Percentiles rank a stretch among this genome's conserved stretches.
phyloP scores from a whole-genome alignment of 1,140 invertebrate genomes.

The Neoseiulus cucumeris region DNA sequence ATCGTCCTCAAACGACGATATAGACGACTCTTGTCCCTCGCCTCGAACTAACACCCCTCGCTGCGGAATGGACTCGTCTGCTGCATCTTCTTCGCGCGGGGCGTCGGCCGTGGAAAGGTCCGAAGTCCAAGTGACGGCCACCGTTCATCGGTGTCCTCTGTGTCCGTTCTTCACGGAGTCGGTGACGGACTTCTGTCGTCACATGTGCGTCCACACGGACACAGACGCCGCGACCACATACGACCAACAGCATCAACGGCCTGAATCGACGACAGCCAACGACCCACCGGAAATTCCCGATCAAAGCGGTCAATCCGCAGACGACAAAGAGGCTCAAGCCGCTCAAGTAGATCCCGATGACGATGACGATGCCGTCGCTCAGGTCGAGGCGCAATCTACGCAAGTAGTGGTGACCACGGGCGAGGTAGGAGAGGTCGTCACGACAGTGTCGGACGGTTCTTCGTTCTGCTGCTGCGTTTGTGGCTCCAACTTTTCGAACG shows the following conservation, averaged over 20 bases:
- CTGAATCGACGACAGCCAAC: constrained; percentile 2
- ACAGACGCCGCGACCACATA: background rate
- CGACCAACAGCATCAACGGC: constrained; percentile 1
- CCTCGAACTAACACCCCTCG: too few species aligned
- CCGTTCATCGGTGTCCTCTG: constrained; percentile 4
- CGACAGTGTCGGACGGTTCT: background rate
- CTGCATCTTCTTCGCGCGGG: too few species aligned
- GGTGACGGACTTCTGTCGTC: constrained; percentile 7
- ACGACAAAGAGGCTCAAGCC: background rate
- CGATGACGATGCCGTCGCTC: background rate
- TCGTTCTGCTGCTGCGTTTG: constrained; percentile 76
- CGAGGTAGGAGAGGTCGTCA: background rate
- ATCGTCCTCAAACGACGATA: too few species aligned
- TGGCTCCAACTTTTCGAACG: constrained; percentile 83
- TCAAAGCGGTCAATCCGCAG: background rate
- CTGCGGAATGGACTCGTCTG: too few species aligned
- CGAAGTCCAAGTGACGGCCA: constrained; percentile 2
- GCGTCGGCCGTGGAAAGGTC: background rate
- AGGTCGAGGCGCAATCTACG: background rate
- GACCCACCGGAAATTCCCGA: constrained; percentile 4
- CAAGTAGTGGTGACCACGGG: background rate
- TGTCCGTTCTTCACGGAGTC: constrained; percentile 3
- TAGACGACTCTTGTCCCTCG: too few species aligned
- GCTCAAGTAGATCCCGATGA: background rate
- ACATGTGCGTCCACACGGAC: constrained; percentile 11